phyloP scores from a whole-genome alignment of 37 sponge, comb jelly and placozoan species.

The Haliclona indistincta region DNA sequence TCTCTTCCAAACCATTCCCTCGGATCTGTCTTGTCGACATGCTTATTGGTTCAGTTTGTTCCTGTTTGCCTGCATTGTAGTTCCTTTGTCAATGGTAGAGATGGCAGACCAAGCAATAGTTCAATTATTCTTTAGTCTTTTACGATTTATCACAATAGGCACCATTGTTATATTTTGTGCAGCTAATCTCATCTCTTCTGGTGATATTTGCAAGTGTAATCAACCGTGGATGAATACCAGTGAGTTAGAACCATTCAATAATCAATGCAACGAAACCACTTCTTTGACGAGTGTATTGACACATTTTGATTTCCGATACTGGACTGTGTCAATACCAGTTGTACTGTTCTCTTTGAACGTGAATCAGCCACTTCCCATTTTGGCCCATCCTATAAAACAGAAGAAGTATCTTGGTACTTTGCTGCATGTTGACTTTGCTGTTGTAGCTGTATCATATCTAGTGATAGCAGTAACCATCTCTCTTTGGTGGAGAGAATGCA shows the following conservation, averaged over 20 bases:
- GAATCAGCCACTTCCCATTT: constrained; percentile 79
- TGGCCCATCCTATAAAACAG: constrained; percentile 67
- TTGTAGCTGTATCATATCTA: constrained; percentile 55
- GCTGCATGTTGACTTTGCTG: constrained; percentile 46
- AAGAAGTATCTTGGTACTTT: constrained; percentile 61
- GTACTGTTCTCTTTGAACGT: constrained; percentile 77
- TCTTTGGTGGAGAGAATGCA: constrained; percentile 55
- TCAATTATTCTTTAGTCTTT: constrained; percentile 68
- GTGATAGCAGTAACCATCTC: constrained; percentile 71
- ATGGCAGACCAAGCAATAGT: constrained; percentile 85
- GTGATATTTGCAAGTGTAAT: no score
- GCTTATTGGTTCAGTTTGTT: constrained; percentile 77
- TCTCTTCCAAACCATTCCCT: constrained; percentile 37
- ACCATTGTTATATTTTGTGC: constrained; percentile 69
- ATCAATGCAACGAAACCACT: no score
- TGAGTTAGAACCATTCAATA: no score
- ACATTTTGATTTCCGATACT: constrained; percentile 63
- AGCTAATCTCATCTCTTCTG: no score
- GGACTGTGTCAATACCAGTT: constrained; percentile 75
- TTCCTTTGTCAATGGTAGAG: constrained; percentile 62
- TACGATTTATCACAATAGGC: constrained; percentile 71
- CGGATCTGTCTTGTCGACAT: constrained; percentile 38
- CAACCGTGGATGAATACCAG: no score
- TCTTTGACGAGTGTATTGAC: no score
- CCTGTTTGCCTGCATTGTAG: constrained; percentile 73